Evolutionary conservation across 2,888 invertebrate species (phyloP).

Genomic region (Erpobdella octoculata): DNA sequence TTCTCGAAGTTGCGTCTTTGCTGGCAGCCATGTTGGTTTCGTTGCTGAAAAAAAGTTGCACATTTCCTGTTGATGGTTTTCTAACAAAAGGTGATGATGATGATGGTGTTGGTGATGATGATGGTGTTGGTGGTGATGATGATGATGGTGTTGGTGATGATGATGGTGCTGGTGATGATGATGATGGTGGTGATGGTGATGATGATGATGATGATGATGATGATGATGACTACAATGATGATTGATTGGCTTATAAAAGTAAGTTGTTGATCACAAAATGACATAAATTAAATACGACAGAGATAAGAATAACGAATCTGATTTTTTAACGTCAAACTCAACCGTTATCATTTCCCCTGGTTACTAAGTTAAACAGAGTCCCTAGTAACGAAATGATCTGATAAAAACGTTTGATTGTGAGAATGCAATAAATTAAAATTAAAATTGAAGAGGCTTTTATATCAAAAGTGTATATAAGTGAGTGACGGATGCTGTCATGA

Average conservation of each 20-base stretch:
- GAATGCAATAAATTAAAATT: too few relatives aligned
- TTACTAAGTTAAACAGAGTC: too few relatives aligned
- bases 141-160: neutral
- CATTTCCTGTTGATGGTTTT: neutral
- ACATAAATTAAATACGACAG: too few relatives aligned
- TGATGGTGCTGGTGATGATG: neutral
- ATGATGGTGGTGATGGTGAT: neutral
- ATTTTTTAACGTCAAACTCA: too few relatives aligned
- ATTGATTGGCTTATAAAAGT: neutral
- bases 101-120: neutral
- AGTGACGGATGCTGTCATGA: too few relatives aligned
- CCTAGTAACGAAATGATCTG: too few relatives aligned
- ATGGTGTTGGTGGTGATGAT: neutral
- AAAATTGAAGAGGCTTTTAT: too few relatives aligned
- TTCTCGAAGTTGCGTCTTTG: neutral
- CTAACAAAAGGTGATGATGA: neutral
- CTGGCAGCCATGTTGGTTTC: neutral
- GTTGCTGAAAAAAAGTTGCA: neutral
- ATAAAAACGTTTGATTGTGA: too few relatives aligned
- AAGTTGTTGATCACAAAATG: too few relatives aligned
- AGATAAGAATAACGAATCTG: too few relatives aligned
- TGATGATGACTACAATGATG: neutral
- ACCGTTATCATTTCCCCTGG: too few relatives aligned
- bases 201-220: neutral
- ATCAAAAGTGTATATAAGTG: too few relatives aligned